Conservation (phyloP, 2,113 vertebrate species). For the Noctilio leporinus region DNA sequence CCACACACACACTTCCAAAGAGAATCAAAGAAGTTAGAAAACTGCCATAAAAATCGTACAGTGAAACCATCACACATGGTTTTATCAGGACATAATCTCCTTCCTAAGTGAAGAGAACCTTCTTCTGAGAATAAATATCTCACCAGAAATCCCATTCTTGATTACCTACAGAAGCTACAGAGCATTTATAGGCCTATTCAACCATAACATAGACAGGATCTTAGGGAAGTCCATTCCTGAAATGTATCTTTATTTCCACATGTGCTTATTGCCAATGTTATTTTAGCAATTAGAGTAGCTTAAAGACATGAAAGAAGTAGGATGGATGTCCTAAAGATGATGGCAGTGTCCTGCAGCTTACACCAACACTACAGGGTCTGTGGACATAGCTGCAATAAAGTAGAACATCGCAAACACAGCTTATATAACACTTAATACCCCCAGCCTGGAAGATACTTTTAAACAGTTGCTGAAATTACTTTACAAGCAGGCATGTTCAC, state of each 20-base stretch:
- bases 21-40: not conserved
- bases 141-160: not conserved
- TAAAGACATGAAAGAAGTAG: slow-evolving; percentile 68
- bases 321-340: slow-evolving; percentile 54
- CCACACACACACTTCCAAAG: not conserved
- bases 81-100: slow-evolving; percentile 36
- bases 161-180: slow-evolving; percentile 51
- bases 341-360: slow-evolving; percentile 60
- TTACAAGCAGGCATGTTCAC: slow-evolving; percentile 62
- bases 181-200: slow-evolving; percentile 43
- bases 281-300: slow-evolving; percentile 61
- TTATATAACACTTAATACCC: slow-evolving; percentile 68
- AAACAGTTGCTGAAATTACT: slow-evolving; percentile 69
- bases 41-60: not conserved
- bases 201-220: slow-evolving; percentile 33
- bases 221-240: slow-evolving; percentile 59
- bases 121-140: slow-evolving; percentile 27
- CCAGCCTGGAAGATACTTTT: slow-evolving; percentile 62
- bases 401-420: slow-evolving; percentile 62
- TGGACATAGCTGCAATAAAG: slow-evolving; percentile 63
- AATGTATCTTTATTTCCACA: slow-evolving; percentile 61
- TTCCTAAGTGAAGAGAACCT: slow-evolving; percentile 56
- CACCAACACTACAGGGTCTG: slow-evolving; percentile 57
- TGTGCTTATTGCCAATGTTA: slow-evolving; percentile 44
- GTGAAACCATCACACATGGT: slow-evolving; percentile 3